Base-by-base conservation (phyloP, 1,140 invertebrate species). In the Brachystomella parvula region DNA sequence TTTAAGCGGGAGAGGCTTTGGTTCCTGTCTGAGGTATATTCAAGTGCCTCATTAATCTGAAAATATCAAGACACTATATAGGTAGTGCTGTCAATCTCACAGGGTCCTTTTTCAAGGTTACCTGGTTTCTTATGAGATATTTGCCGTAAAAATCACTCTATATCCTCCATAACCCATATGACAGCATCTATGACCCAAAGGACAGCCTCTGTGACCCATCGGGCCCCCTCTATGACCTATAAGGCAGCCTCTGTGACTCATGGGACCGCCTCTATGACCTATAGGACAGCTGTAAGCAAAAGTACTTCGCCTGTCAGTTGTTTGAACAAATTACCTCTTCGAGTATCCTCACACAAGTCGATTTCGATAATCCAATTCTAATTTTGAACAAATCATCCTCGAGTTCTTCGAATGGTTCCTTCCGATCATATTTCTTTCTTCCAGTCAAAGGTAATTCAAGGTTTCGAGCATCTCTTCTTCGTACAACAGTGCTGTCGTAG, bases 61-160 rank as follows among this genome's bases (percentile, higher is more conserved):
- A 56, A 56, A 56, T 29, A 31, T 61, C 64, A 35, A 31, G 26
- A 12, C 66, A 49, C 19, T n/a, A 59, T 31, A 63, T 57, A 2
- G 72, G 60, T 29, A 44, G 35, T 63, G 49, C 3, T 29, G 71
- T 63, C 58, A 70, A 35, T 64, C 61, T 65, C 17, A 39, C 63
- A 49, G 75, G 49, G 61, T 73, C 57, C 28, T 62, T 29, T 30
- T 59, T 53, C 15, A 68, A 63, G 3, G 68, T 70, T n/a, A 63
- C 26, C 39, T 74, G 63, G 33, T 44, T 17, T 9, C 58, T 35
- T 24, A 63, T 68, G 60, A 60, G 59, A 31, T 73, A 58, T 65
- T 75, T 62, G 47, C 68, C 72, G 29, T 33, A 17, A 24, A n/a
- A n/a, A n/a, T n/a, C n/a, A n/a, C n/a, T n/a, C n/a, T n/a, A 39